These are phyloP conservation scores for Rhamnusium bicolor DNA, from an alignment of 2,888 invertebrate genomes.

Conservation along the genomic window DNA sequence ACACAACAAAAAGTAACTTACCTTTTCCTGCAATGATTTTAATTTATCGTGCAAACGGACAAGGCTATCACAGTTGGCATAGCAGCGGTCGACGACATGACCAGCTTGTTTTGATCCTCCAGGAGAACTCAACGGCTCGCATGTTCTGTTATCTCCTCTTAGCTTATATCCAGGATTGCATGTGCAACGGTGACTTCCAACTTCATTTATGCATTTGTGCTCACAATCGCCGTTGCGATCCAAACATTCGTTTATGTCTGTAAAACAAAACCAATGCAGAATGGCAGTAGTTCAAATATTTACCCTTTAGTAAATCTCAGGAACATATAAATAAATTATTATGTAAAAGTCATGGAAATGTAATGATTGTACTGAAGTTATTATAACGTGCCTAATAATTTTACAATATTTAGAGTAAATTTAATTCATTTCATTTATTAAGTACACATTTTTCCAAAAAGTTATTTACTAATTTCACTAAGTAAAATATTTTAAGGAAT, in stretches of 20 bases:
- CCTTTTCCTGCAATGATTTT: conserved; percentile 73
- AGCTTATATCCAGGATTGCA: conserved; percentile 75
- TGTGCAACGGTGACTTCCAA: conserved; percentile 76
- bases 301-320: background rate
- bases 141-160: conserved; percentile 75
- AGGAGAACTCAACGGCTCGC: conserved; percentile 65
- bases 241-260: conserved; percentile 76
- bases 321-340: too few species aligned
- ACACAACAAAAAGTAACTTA: conserved; percentile 38
- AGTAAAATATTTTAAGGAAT: too few species aligned
- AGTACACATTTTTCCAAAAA: too few species aligned
- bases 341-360: too few species aligned
- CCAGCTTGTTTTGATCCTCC: conserved; percentile 37
- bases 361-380: too few species aligned
- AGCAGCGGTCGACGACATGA: conserved; percentile 73
- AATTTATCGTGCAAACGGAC: conserved; percentile 75
- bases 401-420: too few species aligned
- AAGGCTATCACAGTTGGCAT: conserved; percentile 78
- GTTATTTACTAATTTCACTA: too few species aligned
- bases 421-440: too few species aligned
- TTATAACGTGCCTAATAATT: too few species aligned
- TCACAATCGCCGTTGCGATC: conserved; percentile 77
- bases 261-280: conserved; percentile 35
- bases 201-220: conserved; percentile 77
- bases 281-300: conserved; percentile 1